Evolutionary conservation across 64 coral and sea anemone genomes (phyloP), one percentile per base, ranked within the genome.

Genomic region (Dendronephthya gigantea): DNA sequence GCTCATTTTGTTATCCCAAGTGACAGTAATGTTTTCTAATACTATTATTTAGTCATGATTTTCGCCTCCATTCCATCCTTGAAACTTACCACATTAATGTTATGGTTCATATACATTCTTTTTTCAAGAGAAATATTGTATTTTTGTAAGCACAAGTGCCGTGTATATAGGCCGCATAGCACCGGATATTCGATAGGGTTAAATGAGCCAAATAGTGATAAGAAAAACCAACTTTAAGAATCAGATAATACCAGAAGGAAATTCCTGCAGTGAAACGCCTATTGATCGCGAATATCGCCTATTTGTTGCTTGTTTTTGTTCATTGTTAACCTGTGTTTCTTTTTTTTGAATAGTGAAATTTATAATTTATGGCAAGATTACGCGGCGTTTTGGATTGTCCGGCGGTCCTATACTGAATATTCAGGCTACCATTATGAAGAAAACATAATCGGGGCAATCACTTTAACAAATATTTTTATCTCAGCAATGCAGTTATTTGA

Each of bases 11-110:
- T 36, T 36, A 79, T 79, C 72, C 36, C 32, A 79, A 34, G 29
- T 79, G 36, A 39, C 72, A 79, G 32, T 19, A 39, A 79, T 79
- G 72, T 79, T 79, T 79, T 79, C 72, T 79, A 79, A 62, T 62
- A 62, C 55, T 23, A 62, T 62, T 62, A 22, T 62, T 23, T 62
- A 62, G 55, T 62, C 55, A 62, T 23, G 55, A 27, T n/a, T 62
- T 62, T 62, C 41, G 19, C 16, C 25, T 62, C 17, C 25, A 62
- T 23, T 17, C 25, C 17, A 7, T 62, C 19, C 55, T 62, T 15
- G 7, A 62, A 22, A 9, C 17, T 62, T 62, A 27, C 4, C 55
- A 62, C 55, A 7, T 23, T 15, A 62, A 62, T 62, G 25, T n/a
- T n/a, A n/a, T n/a, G 25, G 17, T 62, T 12, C 55, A 22, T 22